Base-by-base conservation (phyloP, 2,113 vertebrate genomes). In the Gorsachius goisagi region DNA sequence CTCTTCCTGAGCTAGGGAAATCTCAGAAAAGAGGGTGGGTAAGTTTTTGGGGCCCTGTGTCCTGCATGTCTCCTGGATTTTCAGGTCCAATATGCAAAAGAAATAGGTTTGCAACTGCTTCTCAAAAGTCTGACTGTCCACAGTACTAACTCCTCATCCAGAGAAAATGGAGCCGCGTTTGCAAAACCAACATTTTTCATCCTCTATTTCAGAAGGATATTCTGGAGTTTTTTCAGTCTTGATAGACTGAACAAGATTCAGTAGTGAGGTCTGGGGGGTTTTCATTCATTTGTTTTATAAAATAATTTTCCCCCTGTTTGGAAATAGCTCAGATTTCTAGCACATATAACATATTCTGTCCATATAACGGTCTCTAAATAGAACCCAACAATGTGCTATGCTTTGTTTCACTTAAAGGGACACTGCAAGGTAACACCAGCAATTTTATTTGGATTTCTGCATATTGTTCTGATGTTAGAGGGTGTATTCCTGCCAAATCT, bases 181-280 rank as follows among this genome's bases (percentile, higher is more conserved):
- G 10, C 78, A 67, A 45, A 58, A 64, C 66, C 45, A 73, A 27
- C 63, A 44, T 6, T 33, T 91, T 63, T 64, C 44, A 47, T 28
- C 15, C 28, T 85, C 37, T 11, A 7, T 47, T 88, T 93, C 27
- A 72, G 63, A 49, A 60, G 18, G 28, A 24, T 59, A 87, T 63
- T 37, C 44, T 75, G 60, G 10, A 75, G 33, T 21, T 35, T 58
- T 22, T 64, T 50, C 72, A n/a, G 12, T 64, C 53, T 62, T 74
- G 20, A 64, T 1, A 80, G 53, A 83, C 45, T 49, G 27, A 94
- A 66, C 3, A 55, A 77, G 26, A 24, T 87, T 71, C 8, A 19
- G 22, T 41, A 9, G 24, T 35, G 35, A 56, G 14, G 27, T 22
- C n/a, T 32, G 22, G 3, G 13, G 1, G 0, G 2, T 26, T 22